Evolutionary conservation across 2,113 vertebrate genomes (phyloP).

Genomic region (Etheostoma cragini): DNA sequence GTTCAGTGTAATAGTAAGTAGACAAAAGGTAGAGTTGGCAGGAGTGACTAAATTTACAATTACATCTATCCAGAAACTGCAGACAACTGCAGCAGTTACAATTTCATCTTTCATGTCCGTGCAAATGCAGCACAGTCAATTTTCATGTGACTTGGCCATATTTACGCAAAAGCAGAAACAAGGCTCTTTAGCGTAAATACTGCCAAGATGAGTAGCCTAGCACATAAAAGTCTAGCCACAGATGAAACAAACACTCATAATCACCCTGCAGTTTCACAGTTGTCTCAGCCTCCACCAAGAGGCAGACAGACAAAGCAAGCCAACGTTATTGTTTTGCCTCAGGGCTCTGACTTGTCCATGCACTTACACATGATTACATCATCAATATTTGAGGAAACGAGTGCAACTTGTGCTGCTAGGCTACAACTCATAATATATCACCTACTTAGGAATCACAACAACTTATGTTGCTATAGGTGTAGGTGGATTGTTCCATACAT

Average conservation of each 20-base stretch:
- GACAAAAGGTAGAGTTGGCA: background rate
- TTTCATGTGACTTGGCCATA: background rate
- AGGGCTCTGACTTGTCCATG: conserved; percentile 59
- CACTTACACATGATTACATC: conserved; percentile 71
- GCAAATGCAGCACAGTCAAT: background rate
- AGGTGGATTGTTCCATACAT: conserved; percentile 19
- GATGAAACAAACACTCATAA: conserved; percentile 29
- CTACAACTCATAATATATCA: conserved; percentile 42
- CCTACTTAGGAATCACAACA: conserved; percentile 61
- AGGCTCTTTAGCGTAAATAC: background rate
- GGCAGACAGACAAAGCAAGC: conserved; percentile 29
- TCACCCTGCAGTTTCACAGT: conserved; percentile 30
- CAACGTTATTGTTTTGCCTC: conserved; percentile 53
- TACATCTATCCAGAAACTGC: background rate
- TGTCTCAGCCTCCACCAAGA: conserved; percentile 15
- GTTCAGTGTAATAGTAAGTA: background rate
- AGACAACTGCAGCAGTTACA: background rate
- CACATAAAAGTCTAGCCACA: conserved; percentile 28
- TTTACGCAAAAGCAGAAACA: too few relatives aligned
- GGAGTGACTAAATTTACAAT: background rate
- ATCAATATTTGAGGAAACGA: conserved; percentile 60
- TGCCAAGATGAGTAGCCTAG: background rate
- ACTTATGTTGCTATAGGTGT: conserved; percentile 22
- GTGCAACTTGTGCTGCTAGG: conserved; percentile 47
- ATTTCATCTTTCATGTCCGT: background rate